Base-by-base conservation (phyloP, 2,113 vertebrate genomes). In the Cebus imitator region DNA sequence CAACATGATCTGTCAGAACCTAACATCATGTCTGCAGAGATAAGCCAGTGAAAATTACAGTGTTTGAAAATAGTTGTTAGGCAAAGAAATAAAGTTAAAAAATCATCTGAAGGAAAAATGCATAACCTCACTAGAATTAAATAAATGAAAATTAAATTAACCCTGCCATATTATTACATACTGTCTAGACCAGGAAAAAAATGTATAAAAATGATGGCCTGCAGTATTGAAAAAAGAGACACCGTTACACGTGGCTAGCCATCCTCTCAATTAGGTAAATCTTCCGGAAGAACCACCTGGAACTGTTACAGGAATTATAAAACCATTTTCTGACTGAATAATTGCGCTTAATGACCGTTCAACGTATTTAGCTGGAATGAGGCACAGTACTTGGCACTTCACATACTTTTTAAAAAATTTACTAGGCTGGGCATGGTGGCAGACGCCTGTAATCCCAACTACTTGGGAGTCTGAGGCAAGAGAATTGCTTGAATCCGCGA, bases 31-130 rank as follows among this genome's bases (percentile, higher is more conserved):
- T 87, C 90, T 94, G 35, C 50, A 84, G 83, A 52, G 32, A 91
- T 85, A 96, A 86, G 52, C 73, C 78, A 16, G 48, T 76, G 27
- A 83, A 95, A 93, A 97, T 91, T 64, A 97, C 35, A 86, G 58
- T 92, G 73, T 91, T 95, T 88, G 90, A 95, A 96, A 98, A 91
- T 17, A 97, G 82, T 87, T 91, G 91, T 93, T 89, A 85, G 45
- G 82, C 86, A 97, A 93, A 80, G 68, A 84, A 95, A 94, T 75
- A 93, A 82, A 87, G 23, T 40, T 93, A 91, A 95, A 72, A 96
- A 94, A 87, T 93, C 90, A 97, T 91, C 66, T 23, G 25, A 87
- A 87, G 79, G 78, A 90, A 83, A 96, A 89, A 95, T 11, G 35
- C 18, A 40, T 40, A 58, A 55, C 18, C 78, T 84, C 48, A 75